Base-by-base conservation (phyloP, 2,888 invertebrate species). In the Flexamia atlantica region DNA sequence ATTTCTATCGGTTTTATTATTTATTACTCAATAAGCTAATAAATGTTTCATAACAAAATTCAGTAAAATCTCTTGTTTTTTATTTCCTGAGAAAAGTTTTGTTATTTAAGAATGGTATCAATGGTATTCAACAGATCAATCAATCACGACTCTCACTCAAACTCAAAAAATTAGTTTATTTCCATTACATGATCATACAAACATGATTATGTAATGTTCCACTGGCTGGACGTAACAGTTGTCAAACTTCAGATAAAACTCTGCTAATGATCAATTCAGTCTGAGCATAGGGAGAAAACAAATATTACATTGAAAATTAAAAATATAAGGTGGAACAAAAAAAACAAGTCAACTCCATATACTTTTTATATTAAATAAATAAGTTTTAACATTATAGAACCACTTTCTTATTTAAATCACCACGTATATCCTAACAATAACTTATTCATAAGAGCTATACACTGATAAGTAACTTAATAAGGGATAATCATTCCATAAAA, bases 1-100 rank as follows among this genome's bases (percentile, higher is more conserved):
- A 94, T 89, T 83, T 17, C 0, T 28, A 30, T 64, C 30, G 64
- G 64, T 28, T 28, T 64, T 64, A 64, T 64, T 23, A 64, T 64
- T 64, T 64, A 81, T 60, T 60, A 20, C n/a, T 32, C 50, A 20
- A 68, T 72, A 36, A 72, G 32, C 32, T 20, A 72, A 72, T 72
- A 72, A 72, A 72, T 40, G 40, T 72, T 72, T 72, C 72, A 10
- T 72, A 72, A 40, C 72, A 72, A 72, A 72, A 32, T n/a, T 64
- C 4, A 4, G n/a, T 53, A 53, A 53, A 5, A 12, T 53, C 28
- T 28, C 10, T 7, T 60, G 20, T 9, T 23, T 60, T 60, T 60
- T 60, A 60, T 60, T 60, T 20, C 25, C n/a, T n/a, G n/a, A n/a
- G n/a, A n/a, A n/a, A n/a, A n/a, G n/a, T n/a, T n/a, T n/a, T n/a